Evolutionary conservation across 2,888 invertebrate genomes (phyloP), one percentile per base, ranked within the genome.

Genomic region (Himalopsyche anomala): DNA sequence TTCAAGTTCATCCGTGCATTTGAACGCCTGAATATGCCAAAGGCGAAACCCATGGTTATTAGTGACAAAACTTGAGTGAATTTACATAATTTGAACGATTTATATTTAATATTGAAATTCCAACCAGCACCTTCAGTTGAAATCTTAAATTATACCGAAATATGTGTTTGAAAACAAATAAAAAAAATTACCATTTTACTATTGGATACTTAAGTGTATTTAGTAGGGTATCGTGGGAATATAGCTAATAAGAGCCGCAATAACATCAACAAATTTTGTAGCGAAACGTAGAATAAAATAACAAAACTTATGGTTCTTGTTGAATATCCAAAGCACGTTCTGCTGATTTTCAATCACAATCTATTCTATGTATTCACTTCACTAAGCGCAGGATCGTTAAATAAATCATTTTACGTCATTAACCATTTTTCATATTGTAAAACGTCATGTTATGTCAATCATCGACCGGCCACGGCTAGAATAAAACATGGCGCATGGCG

Each of bases 371-470:
- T 40, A 80, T 42, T 80, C 80, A 17, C 38, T 5, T 80, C 12
- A 74, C 51, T 51, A 51, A 51, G 28, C 19, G 80, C 40, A 40
- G 80, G 17, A 80, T 80, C 80, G 42, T 80, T 80, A 80, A 80
- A 80, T 80, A 80, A 40, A 80, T 40, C 80, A 40, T 80, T 80
- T 80, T 80, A 80, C 42, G 80, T 80, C 80, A 80, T 80, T 80
- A 80, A 42, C 40, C 17, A 42, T 38, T 38, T 40, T 80, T 42
- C 42, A 40, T 80, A 80, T 36, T 80, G 80, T 80, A 40, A 62
- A 80, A 80, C 80, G 80, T 80, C 80, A 42, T 80, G 80, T 80
- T 80, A 80, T 42, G 80, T 80, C 80, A 80, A 80, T 80, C 80
- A 80, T 80, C 36, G 80, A 80, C 17, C 40, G 36, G 42, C n/a